phyloP scores from a whole-genome alignment of 2,888 invertebrate genomes.

The Cheiracanthium punctorium region DNA sequence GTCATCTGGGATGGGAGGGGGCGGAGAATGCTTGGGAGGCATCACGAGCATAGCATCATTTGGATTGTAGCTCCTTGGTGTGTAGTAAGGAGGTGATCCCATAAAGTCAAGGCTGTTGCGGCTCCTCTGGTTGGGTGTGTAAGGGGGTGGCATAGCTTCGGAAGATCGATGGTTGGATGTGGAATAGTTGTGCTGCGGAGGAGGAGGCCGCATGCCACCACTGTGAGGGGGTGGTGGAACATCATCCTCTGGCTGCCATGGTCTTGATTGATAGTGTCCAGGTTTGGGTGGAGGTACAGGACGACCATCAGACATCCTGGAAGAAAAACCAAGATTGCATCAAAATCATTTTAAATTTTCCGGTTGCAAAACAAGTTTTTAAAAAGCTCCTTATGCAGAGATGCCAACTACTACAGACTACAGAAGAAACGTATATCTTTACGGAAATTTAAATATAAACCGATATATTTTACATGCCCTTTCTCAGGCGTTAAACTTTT shows the following conservation, averaged over 20 bases:
- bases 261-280: constrained; percentile 90
- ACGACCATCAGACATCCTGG: constrained; percentile 69
- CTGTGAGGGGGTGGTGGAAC: constrained; percentile 28
- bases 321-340: background rate
- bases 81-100: constrained; percentile 68
- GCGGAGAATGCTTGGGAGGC: constrained; percentile 71
- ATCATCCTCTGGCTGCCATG: constrained; percentile 74
- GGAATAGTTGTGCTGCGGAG: constrained; percentile 23
- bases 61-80: constrained; percentile 59
- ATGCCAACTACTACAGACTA: too few relatives aligned
- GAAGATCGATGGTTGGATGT: constrained; percentile 36
- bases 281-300: constrained; percentile 95
- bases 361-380: too few relatives aligned
- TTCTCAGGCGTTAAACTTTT: too few relatives aligned
- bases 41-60: constrained; percentile 65
- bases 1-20: constrained; percentile 55
- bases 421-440: too few relatives aligned
- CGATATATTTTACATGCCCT: too few relatives aligned
- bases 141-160: constrained; percentile 54
- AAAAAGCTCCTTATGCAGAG: too few relatives aligned
- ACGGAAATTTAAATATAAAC: too few relatives aligned
- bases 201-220: constrained; percentile 8
- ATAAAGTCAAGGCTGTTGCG: constrained; percentile 67
- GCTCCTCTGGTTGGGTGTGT: constrained; percentile 61
- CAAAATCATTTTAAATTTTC: background rate